Evolutionary conservation across 2,797 vertebrate genomes (phyloP).

Genomic region (Distichodus sexfasciatus): DNA sequence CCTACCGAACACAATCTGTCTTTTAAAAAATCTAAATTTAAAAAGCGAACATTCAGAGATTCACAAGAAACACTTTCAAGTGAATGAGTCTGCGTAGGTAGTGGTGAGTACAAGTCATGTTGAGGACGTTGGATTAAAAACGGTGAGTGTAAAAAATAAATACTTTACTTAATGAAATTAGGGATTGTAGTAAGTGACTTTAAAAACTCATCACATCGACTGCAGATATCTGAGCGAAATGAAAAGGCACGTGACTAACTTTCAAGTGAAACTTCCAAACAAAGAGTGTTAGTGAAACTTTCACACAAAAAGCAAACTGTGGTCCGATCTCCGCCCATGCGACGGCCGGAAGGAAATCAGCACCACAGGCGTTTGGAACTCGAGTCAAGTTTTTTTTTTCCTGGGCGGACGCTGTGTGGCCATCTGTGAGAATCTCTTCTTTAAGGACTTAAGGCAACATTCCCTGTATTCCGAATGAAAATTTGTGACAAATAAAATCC

Average conservation of each 20-base stretch:
- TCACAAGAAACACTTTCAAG: constrained; percentile 38
- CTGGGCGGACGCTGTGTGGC: neutral
- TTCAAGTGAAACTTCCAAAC: constrained; percentile 58
- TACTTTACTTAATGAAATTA: constrained; percentile 23
- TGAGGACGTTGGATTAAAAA: constrained; percentile 39
- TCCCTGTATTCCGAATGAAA: constrained; percentile 36
- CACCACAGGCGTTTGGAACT: neutral
- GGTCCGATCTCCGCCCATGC: constrained; percentile 4
- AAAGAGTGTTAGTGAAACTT: constrained; percentile 27
- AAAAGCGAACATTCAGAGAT: constrained; percentile 42
- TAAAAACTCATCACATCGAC: constrained; percentile 22
- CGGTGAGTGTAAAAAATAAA: constrained; percentile 31
- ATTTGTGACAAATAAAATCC: constrained; percentile 24
- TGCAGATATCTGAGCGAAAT: constrained; percentile 40
- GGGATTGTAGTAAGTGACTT: constrained; percentile 18
- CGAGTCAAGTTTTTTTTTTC: too few relatives aligned
- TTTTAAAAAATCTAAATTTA: constrained; percentile 37
- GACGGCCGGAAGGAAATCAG: constrained; percentile 5
- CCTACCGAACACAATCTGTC: constrained; percentile 14
- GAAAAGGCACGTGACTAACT: constrained; percentile 69
- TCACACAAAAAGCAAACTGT: constrained; percentile 3
- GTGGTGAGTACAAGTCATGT: constrained; percentile 54
- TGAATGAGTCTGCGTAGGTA: constrained; percentile 51
- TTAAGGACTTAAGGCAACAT: constrained; percentile 61
- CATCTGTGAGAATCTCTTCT: constrained; percentile 26